Conservation (phyloP, 1,140 invertebrate genomes). For the Acarapis woodi region DNA sequence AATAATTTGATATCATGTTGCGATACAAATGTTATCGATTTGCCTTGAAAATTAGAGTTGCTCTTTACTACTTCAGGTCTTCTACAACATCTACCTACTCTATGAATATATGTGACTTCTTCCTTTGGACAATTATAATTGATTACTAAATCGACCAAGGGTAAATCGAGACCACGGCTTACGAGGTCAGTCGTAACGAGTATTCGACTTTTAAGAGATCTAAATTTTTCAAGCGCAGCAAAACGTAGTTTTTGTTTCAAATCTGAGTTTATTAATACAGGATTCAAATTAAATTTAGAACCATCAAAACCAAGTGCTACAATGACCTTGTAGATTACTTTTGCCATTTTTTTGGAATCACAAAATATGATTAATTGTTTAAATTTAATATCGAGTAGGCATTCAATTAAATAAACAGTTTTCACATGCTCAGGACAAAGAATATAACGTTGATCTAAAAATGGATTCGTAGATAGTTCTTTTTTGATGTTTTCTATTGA, state of each 20-base stretch:
- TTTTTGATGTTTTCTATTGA: conserved; percentile 28
- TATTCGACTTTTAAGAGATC: conserved; percentile 50
- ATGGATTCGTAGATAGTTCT: conserved; percentile 45
- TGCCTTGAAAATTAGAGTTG: conserved; percentile 4
- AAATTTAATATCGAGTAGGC: conserved; percentile 8
- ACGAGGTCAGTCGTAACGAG: conserved; percentile 89
- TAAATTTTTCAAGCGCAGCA: conserved; percentile 45
- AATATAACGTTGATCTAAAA: conserved; percentile 62
- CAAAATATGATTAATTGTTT: conserved; percentile 11
- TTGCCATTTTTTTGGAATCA: conserved; percentile 9
- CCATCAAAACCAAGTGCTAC: conserved; percentile 9
- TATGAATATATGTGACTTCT: conserved; percentile 79
- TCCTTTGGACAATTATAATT: conserved; percentile 71
- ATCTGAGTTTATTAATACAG: conserved; percentile 36
- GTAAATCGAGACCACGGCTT: conserved; percentile 41
- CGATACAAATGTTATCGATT: conserved; percentile 59
- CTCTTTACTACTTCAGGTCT: conserved; percentile 8
- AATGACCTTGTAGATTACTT: conserved; percentile 9
- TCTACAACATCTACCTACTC: conserved; percentile 81
- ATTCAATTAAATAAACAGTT: conserved; percentile 45
- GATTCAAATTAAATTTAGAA: conserved; percentile 8
- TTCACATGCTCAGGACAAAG: conserved; percentile 60
- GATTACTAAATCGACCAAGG: conserved; percentile 33
- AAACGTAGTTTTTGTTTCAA: conserved; percentile 48
- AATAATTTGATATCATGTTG: conserved; percentile 65